phyloP scores from a whole-genome alignment of 2,888 invertebrate species.

The Agapostemon virescens region DNA sequence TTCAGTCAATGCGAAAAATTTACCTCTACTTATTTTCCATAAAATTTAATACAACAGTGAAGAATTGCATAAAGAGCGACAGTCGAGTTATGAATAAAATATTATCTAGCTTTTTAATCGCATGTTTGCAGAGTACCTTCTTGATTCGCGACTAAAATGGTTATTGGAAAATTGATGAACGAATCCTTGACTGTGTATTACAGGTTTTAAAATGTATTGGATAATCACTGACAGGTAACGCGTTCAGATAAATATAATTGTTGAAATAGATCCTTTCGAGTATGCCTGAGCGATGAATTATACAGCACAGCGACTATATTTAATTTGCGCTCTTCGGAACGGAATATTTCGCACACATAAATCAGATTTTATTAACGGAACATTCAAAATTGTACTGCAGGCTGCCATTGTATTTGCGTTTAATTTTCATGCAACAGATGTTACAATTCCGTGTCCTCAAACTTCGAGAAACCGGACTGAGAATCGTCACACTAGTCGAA shows the following conservation, averaged over 20 bases:
- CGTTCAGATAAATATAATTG: not conserved
- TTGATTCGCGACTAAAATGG: not conserved
- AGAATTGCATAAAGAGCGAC: not conserved
- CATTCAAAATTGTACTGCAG: not conserved
- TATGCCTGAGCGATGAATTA: not conserved
- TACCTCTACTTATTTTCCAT: not conserved
- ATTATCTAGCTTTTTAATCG: not conserved
- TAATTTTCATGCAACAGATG: conserved; percentile 8
- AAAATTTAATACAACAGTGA: not conserved
- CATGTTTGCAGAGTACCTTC: not conserved
- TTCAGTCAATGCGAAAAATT: not conserved
- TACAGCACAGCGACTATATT: not conserved
- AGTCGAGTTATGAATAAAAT: not conserved
- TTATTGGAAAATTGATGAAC: not conserved
- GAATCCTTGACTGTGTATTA: not conserved
- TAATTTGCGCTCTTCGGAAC: not conserved
- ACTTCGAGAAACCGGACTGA: not conserved
- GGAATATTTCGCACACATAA: not conserved
- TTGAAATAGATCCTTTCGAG: not conserved
- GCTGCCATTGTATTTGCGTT: not conserved
- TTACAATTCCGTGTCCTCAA: not conserved
- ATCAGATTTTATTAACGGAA: not conserved
- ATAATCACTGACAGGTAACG: not conserved
- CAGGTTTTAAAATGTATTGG: not conserved
- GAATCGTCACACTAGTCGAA: not conserved